Evolutionary conservation across 2,797 vertebrate species (phyloP), one percentile per base, ranked within the genome.

Genomic region (Falco cherrug): DNA sequence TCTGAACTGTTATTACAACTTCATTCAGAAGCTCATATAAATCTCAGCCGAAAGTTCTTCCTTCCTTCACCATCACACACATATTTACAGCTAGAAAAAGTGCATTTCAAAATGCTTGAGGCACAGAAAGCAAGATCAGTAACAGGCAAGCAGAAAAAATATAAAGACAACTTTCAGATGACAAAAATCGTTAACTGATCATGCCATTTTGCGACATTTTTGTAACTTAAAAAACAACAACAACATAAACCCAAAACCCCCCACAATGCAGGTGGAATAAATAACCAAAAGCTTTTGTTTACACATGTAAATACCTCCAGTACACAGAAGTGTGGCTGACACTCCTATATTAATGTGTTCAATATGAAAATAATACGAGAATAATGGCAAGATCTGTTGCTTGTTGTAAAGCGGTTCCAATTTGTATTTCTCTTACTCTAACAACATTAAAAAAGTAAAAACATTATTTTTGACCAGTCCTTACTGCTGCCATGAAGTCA

Each of bases 271-370:
- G 19, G 15, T 63, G 13, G 53, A 88, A 85, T 18, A 65, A 85
- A 50, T 3, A 53, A 63, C 51, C 16, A 68, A 59, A 78, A 67
- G 13, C 8, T 12, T 56, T 45, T 48, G 17, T 61, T 13, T 45
- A 64, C 22, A 60, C 5, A 33, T 5, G 39, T 51, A 45, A 89
- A 74, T 60, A 68, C 29, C 56, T 65, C 10, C 41, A 81, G 39
- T 7, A 73, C 59, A 69, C 39, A 67, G 12, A 61, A 18, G 19
- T 0, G 3, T 7, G 35, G 41, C 20, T 50, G 31, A 68, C 6
- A 15, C 9, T 26, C 25, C 8, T 8, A 41, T 0, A 18, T 37
- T 63, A 54, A n/a, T 1, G 31, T 0, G 1, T 4, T 29, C 18
- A 12, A 12, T 3, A 85, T 5, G 57, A 71, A 50, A 86, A 33